phyloP scores from a whole-genome alignment of 2,797 vertebrate genomes.

The Alcedo quadribrachys region DNA sequence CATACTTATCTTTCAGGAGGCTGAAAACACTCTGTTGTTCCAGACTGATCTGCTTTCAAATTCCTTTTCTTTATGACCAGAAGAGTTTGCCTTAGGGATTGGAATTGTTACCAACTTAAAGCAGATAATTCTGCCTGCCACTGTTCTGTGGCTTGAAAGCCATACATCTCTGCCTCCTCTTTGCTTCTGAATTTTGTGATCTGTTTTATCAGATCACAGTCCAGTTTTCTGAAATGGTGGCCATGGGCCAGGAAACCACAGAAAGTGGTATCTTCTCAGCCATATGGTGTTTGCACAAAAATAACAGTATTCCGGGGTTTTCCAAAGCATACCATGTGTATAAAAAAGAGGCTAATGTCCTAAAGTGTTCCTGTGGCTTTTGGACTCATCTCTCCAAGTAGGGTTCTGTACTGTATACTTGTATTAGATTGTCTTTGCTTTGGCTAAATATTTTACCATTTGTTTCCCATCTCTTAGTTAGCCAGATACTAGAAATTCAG shows the following conservation, averaged over 20 bases:
- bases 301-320: neutral
- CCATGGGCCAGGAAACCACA: neutral
- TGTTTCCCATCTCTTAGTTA: neutral
- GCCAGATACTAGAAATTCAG: neutral
- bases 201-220: neutral
- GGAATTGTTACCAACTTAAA: neutral
- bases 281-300: constrained; percentile 49
- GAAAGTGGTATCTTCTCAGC: neutral
- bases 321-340: neutral
- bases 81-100: neutral
- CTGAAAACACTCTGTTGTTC: neutral
- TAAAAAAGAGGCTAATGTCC: neutral
- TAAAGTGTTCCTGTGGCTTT: constrained; percentile 3
- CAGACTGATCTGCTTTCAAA: neutral
- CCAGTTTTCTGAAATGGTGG: neutral
- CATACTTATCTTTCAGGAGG: neutral
- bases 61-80: neutral
- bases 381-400: neutral
- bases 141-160: neutral
- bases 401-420: neutral
- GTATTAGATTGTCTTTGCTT: neutral
- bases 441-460: neutral
- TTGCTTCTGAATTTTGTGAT: neutral
- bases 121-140: neutral
- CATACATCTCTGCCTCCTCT: neutral